phyloP scores from a whole-genome alignment of 2,888 invertebrate genomes.

The Mesorhabditis spiculigera region DNA sequence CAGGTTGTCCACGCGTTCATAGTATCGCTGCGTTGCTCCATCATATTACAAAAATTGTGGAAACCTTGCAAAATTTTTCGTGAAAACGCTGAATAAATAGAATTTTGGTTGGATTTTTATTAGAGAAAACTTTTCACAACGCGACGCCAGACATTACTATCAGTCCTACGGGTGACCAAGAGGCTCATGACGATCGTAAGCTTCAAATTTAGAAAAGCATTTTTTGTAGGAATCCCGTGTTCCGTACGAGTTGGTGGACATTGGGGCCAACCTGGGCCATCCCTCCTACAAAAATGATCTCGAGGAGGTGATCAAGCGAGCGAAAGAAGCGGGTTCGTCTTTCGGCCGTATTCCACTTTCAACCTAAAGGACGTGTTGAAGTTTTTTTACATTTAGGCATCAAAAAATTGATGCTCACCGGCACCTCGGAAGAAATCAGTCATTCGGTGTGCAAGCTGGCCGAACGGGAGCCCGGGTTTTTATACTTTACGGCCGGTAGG shows the following conservation, averaged over 20 bases:
- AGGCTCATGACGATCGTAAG: too few species aligned
- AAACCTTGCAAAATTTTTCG: too few species aligned
- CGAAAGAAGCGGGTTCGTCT: slow-evolving; percentile 43
- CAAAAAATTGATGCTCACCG: slow-evolving; percentile 52
- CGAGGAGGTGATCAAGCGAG: slow-evolving; percentile 40
- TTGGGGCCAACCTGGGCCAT: slow-evolving; percentile 54
- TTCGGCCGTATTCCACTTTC: not conserved
- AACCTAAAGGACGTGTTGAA: not conserved
- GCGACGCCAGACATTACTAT: too few species aligned
- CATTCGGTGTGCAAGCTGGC: slow-evolving; percentile 35
- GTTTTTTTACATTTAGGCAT: slow-evolving; percentile 28
- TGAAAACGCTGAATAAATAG: too few species aligned
- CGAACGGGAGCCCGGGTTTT: slow-evolving; percentile 38
- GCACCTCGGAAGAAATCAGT: slow-evolving; percentile 44
- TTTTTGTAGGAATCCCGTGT: not conserved
- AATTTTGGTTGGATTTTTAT: too few species aligned
- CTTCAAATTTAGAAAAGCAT: too few species aligned
- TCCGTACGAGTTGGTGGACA: slow-evolving; percentile 49
- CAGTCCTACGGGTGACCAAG: too few species aligned
- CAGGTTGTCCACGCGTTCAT: too few species aligned
- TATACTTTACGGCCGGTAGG: slow-evolving; percentile 53
- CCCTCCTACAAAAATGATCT: slow-evolving; percentile 43
- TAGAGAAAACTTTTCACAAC: too few species aligned
- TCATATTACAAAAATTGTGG: too few species aligned
- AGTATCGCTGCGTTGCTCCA: too few species aligned